phyloP scores from a whole-genome alignment of 2,797 vertebrate genomes.

The Muscicapa comitata region DNA sequence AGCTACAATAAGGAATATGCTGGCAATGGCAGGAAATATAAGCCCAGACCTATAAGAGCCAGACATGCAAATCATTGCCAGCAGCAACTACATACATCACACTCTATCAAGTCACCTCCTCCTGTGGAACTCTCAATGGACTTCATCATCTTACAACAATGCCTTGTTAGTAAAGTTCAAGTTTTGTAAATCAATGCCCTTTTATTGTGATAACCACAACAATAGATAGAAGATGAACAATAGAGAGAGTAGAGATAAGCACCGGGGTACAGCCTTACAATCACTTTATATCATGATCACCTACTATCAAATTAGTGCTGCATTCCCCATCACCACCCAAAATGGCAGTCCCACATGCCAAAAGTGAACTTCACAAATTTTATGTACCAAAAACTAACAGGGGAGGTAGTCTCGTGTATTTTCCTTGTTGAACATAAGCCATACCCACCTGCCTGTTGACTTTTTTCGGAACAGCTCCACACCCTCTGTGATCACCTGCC shows the following conservation, averaged over 20 bases:
- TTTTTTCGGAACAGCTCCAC: not conserved
- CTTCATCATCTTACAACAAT: not conserved
- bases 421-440: not conserved
- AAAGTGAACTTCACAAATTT: not conserved
- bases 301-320: not conserved
- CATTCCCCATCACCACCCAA: not conserved
- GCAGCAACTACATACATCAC: not conserved
- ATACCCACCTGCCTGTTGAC: not conserved
- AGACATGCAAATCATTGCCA: not conserved
- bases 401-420: not conserved
- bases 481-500: not conserved
- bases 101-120: not conserved
- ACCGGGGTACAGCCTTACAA: not conserved
- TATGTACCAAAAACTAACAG: not conserved
- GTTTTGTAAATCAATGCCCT: constrained; percentile 21
- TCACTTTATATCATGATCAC: not conserved
- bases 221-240: constrained; percentile 9
- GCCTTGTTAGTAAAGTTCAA: constrained; percentile 8
- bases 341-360: not conserved
- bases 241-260: not conserved
- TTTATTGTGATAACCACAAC: constrained; percentile 37
- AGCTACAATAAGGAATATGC: not conserved
- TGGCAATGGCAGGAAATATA: not conserved
- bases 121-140: not conserved
- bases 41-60: not conserved